A percentile compares a stretch with the other conserved stretches of the same genome.
phyloP scores from a whole-genome alignment of 1,140 invertebrate genomes.

The Hypsibius dujardini region DNA sequence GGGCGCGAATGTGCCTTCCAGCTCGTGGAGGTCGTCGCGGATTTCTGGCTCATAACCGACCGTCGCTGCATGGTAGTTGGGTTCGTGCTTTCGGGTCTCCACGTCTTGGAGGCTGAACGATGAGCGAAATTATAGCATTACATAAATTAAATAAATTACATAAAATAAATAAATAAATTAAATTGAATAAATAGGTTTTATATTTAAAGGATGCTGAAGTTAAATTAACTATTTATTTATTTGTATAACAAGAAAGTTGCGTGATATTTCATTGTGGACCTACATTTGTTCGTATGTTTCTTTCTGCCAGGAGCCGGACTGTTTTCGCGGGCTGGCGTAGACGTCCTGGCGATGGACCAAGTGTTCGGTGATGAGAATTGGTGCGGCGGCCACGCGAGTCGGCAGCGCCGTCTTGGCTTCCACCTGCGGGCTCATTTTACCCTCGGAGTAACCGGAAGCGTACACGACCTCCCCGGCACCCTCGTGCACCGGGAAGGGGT shows the following conservation, averaged over 20 bases:
- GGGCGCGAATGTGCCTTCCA: slow-evolving; percentile 38
- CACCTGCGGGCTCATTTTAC: slow-evolving; percentile 14
- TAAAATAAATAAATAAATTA: too few relatives aligned
- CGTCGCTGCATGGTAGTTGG: neutral
- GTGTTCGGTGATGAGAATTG: too few relatives aligned
- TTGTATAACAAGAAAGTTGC: too few relatives aligned
- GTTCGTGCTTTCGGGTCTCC: neutral
- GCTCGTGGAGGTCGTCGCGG: slow-evolving; percentile 10
- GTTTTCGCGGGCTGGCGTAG: neutral
- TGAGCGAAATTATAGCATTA: neutral
- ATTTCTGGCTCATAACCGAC: slow-evolving; percentile 9
- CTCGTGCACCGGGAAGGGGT: neutral
- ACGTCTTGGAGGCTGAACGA: slow-evolving; percentile 1
- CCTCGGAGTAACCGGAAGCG: slow-evolving; percentile 12
- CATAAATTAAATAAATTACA: too few relatives aligned
- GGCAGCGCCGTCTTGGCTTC: neutral
- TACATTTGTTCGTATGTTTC: slow-evolving; percentile 12
- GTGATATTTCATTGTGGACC: neutral
- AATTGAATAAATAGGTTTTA: too few relatives aligned
- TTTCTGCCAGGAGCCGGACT: neutral
- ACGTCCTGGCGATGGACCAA: too few relatives aligned
- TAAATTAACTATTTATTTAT: too few relatives aligned
- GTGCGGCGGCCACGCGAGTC: too few relatives aligned
- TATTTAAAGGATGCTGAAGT: too few relatives aligned
- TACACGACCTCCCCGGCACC: neutral